Evolutionary conservation across 2,113 vertebrate genomes (phyloP).

Genomic region (Psittacus erithacus): DNA sequence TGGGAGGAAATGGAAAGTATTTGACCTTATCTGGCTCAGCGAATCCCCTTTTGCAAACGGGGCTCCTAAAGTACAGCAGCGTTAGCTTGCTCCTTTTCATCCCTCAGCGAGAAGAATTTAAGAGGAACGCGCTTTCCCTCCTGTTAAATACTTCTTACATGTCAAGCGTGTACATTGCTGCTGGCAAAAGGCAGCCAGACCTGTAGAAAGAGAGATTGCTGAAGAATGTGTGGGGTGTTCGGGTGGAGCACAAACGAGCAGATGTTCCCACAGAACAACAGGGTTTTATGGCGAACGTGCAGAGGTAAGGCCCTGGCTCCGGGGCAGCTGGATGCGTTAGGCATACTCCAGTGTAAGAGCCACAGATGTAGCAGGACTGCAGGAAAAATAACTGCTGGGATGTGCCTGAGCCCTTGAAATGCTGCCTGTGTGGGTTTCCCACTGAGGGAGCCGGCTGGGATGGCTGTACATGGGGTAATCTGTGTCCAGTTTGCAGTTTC

Average conservation of each 20-base stretch:
- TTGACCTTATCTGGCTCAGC: neutral
- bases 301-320: slow-evolving; percentile 70
- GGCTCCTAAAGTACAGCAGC: neutral
- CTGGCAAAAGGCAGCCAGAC: slow-evolving; percentile 57
- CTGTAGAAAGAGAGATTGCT: slow-evolving; percentile 59
- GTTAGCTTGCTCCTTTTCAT: neutral
- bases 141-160: slow-evolving; percentile 11
- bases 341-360: neutral
- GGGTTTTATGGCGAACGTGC: slow-evolving; percentile 30
- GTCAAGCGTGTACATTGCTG: slow-evolving; percentile 36
- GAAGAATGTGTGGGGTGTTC: slow-evolving; percentile 62
- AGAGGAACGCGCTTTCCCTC: neutral
- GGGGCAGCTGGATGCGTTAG: slow-evolving; percentile 45
- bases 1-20: neutral
- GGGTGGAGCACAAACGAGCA: slow-evolving; percentile 55
- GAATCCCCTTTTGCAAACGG: neutral
- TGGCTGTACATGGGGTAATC: neutral
- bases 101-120: neutral
- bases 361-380: neutral
- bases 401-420: neutral
- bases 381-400: slow-evolving; percentile 13
- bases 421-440: neutral
- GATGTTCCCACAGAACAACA: slow-evolving; percentile 68
- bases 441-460: neutral
- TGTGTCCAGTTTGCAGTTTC: neutral